phyloP scores from a whole-genome alignment of 1,140 invertebrate species.

The Campoletis sonorensis region DNA sequence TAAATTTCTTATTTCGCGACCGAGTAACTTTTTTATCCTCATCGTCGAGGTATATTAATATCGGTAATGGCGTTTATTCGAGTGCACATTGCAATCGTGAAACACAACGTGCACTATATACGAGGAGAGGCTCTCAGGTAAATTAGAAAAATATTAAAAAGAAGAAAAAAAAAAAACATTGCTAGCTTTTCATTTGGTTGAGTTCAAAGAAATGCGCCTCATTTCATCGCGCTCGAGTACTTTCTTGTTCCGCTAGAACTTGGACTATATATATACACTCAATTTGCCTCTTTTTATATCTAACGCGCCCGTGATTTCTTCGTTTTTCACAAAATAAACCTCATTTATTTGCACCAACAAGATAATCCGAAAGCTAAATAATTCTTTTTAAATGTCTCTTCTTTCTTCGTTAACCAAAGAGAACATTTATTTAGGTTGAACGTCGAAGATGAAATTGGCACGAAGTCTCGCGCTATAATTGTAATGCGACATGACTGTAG shows the following conservation, averaged over 20 bases:
- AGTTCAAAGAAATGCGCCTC: neutral
- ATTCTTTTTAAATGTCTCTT: neutral
- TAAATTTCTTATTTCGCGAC: neutral
- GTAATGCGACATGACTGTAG: neutral
- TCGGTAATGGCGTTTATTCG: neutral
- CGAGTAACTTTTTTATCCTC: neutral
- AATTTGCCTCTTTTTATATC: neutral
- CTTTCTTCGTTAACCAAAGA: neutral
- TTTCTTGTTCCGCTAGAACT: neutral
- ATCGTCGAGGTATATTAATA: neutral
- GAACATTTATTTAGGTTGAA: conserved; percentile 1
- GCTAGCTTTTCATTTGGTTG: neutral
- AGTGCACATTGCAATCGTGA: neutral
- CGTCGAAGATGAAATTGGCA: neutral
- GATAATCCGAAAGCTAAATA: neutral
- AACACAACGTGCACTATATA: neutral
- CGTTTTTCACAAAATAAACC: neutral
- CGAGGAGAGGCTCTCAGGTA: neutral
- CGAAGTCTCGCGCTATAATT: conserved; percentile 1
- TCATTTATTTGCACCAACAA: neutral
- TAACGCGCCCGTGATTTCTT: neutral
- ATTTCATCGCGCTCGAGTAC: neutral
- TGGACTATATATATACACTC: neutral
- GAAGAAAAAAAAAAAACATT: neutral
- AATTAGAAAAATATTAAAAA: conserved; percentile 13